Evolutionary conservation across 2,888 invertebrate species (phyloP).

Genomic region (Linhomoeus sp.): DNA sequence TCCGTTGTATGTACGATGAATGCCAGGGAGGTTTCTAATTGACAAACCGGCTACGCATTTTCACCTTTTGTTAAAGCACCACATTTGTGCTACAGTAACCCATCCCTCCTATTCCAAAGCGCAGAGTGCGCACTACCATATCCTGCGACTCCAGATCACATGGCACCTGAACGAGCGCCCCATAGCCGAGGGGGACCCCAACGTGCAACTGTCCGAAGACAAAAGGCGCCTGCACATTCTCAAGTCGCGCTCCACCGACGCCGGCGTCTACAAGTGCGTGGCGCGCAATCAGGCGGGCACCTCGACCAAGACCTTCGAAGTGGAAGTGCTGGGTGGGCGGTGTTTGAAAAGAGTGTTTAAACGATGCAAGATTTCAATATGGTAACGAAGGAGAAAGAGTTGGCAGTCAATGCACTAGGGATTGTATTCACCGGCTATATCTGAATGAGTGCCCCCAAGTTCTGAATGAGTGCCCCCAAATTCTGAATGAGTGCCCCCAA

Average conservation of each 20-base stretch:
- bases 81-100: too few species aligned
- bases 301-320: conserved; percentile 19
- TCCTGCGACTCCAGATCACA: conserved; percentile 12
- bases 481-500: too few species aligned
- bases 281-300: conserved; percentile 23
- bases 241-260: conserved; percentile 14
- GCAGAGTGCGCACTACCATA: not conserved
- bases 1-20: too few species aligned
- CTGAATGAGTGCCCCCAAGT: too few species aligned
- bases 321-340: conserved; percentile 19
- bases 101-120: not conserved
- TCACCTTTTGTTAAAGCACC: too few species aligned
- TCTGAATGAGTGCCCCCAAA: too few species aligned
- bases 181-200: conserved; percentile 11
- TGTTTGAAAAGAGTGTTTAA: not conserved
- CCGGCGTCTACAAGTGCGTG: conserved; percentile 23
- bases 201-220: conserved; percentile 19
- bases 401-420: too few species aligned
- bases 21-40: too few species aligned
- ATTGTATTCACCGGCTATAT: too few species aligned
- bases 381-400: too few species aligned
- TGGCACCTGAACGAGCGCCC: conserved; percentile 19
- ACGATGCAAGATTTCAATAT: not conserved
- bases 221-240: conserved; percentile 16
- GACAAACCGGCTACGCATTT: too few species aligned